Conservation (phyloP, 2,113 vertebrate species). For the Corydoras sp. region DNA sequence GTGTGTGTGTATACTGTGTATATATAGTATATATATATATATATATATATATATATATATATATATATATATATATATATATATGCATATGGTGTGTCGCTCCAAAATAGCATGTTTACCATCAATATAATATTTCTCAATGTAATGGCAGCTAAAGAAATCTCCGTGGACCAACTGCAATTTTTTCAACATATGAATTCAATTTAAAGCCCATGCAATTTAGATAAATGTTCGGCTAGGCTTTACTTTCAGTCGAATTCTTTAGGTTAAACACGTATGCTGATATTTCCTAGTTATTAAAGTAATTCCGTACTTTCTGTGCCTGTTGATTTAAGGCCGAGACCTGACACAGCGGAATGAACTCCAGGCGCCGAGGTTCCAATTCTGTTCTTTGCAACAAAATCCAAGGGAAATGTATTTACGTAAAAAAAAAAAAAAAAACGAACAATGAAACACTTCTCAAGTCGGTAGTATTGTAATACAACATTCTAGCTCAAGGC, state of each 20-base stretch:
- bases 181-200: constrained; percentile 14
- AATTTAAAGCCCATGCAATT: background rate
- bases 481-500: background rate
- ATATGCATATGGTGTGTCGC: background rate
- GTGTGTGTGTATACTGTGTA: too few species aligned
- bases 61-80: constrained; percentile 1
- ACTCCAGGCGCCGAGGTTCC: background rate
- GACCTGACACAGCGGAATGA: background rate
- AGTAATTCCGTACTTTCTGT: background rate
- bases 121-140: constrained; percentile 23
- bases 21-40: background rate
- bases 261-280: background rate
- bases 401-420: background rate
- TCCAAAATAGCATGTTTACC: constrained; percentile 8
- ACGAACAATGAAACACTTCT: too few species aligned
- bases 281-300: constrained; percentile 1
- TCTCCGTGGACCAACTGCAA: background rate
- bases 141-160: constrained; percentile 32
- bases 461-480: background rate
- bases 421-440: too few species aligned
- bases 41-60: background rate
- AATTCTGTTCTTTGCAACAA: background rate
- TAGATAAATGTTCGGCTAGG: background rate
- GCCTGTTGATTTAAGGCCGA: background rate
- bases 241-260: constrained; percentile 1